phyloP scores from a whole-genome alignment of 2,888 invertebrate genomes.

The Furcula furcula region DNA sequence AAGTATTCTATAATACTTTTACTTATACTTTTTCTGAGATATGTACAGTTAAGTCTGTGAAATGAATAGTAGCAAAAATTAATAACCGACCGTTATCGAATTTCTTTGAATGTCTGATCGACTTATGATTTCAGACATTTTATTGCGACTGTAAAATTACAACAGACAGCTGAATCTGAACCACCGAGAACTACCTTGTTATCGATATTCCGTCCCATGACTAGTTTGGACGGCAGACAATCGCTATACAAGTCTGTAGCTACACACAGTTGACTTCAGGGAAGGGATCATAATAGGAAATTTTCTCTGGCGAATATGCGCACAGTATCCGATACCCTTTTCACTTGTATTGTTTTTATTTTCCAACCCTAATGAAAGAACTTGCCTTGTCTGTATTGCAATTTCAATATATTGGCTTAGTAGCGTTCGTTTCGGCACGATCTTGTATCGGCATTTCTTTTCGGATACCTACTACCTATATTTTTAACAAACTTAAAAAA shows the following conservation, averaged over 20 bases:
- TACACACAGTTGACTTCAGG: conserved; percentile 69
- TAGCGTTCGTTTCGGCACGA: conserved; percentile 40
- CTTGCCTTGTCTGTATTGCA: conserved; percentile 70
- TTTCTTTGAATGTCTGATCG: too few relatives aligned
- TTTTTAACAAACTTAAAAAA: too few relatives aligned
- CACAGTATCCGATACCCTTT: conserved; percentile 75
- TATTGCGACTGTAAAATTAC: too few relatives aligned
- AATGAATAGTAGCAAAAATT: too few relatives aligned
- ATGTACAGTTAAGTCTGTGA: too few relatives aligned
- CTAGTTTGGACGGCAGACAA: conserved; percentile 60
- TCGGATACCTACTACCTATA: too few relatives aligned
- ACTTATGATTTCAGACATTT: too few relatives aligned
- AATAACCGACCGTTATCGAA: too few relatives aligned
- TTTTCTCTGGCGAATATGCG: conserved; percentile 74
- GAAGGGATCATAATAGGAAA: conserved; percentile 78
- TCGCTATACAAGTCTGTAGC: conserved; percentile 63
- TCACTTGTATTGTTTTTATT: conserved; percentile 80
- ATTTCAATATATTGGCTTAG: conserved; percentile 67
- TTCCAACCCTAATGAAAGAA: conserved; percentile 78
- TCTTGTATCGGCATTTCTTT: conserved; percentile 33
- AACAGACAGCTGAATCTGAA: too few relatives aligned
- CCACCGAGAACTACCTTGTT: too few relatives aligned
- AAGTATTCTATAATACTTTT: too few relatives aligned
- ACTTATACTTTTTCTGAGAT: too few relatives aligned
- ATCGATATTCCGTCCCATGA: conserved; percentile 29